Evolutionary conservation across 2,797 vertebrate genomes (phyloP).

Genomic region (Fistularia tabacaria): DNA sequence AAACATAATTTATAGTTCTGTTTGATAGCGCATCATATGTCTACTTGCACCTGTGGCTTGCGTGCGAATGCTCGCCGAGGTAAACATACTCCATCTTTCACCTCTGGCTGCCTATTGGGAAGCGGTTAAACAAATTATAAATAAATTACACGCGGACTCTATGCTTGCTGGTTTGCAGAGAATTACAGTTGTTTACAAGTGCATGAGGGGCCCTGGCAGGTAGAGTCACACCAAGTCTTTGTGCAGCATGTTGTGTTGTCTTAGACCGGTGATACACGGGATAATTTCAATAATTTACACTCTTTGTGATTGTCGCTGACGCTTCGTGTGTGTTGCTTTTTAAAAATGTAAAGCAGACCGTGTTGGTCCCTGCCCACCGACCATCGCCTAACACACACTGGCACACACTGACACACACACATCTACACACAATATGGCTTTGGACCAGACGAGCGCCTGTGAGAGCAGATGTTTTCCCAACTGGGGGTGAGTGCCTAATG

Average conservation of each 20-base stretch:
- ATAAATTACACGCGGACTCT: constrained; percentile 56
- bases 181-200: constrained; percentile 66
- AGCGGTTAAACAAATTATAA: constrained; percentile 61
- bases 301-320: constrained; percentile 45
- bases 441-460: constrained; percentile 36
- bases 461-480: constrained; percentile 63
- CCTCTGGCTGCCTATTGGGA: constrained; percentile 49
- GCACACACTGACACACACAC: constrained; percentile 24
- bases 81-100: constrained; percentile 47
- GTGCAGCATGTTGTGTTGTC: constrained; percentile 36
- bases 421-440: constrained; percentile 23
- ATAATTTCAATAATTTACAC: constrained; percentile 71
- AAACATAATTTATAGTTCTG: not conserved
- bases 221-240: constrained; percentile 25
- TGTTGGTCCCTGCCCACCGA: constrained; percentile 46
- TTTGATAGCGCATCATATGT: constrained; percentile 1
- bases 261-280: constrained; percentile 50
- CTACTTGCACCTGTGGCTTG: not conserved
- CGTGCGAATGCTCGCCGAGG: constrained; percentile 18
- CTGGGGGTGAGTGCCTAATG: constrained; percentile 43
- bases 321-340: constrained; percentile 59
- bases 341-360: constrained; percentile 72
- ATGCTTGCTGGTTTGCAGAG: constrained; percentile 45
- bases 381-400: constrained; percentile 28
- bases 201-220: constrained; percentile 34